Percentiles rank a stretch among this genome's conserved stretches.
These are phyloP conservation scores for Drosophila burlai DNA, from an alignment of 1,140 invertebrate genomes.

Conservation along the genomic window DNA sequence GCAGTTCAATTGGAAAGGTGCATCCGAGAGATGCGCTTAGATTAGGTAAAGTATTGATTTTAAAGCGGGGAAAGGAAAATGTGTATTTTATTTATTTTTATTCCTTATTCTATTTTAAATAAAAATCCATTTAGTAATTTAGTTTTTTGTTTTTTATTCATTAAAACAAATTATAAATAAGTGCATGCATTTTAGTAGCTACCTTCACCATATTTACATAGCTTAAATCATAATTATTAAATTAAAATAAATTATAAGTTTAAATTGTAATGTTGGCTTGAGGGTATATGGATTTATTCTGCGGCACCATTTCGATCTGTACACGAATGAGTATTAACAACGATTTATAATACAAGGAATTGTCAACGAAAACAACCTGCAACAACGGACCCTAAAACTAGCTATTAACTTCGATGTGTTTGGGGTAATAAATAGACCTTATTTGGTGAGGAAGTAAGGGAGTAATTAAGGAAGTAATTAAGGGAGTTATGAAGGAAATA, in stretches of 20 bases:
- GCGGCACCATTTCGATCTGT: slow-evolving; percentile 70
- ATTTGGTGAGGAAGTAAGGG: slow-evolving; percentile 1
- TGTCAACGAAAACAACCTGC: slow-evolving; percentile 56
- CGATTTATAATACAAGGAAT: slow-evolving; percentile 49
- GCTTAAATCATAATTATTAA: slow-evolving; percentile 41
- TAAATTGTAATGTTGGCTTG: slow-evolving; percentile 20
- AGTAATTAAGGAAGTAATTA: slow-evolving; percentile 5
- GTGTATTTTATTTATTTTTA: neutral
- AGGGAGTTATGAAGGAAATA: neutral
- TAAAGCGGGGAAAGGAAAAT: neutral
- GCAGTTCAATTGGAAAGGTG: slow-evolving; percentile 19
- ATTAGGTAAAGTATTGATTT: neutral
- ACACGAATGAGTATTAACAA: slow-evolving; percentile 62
- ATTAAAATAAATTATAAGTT: slow-evolving; percentile 30
- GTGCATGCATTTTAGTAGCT: slow-evolving; percentile 31
- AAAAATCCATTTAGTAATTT: neutral
- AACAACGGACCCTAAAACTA: slow-evolving; percentile 41
- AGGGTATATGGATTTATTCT: slow-evolving; percentile 16
- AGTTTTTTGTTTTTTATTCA: slow-evolving; percentile 5
- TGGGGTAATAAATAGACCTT: too few relatives aligned
- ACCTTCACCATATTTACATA: slow-evolving; percentile 49
- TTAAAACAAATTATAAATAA: slow-evolving; percentile 35
- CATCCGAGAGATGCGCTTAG: slow-evolving; percentile 16
- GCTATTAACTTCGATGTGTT: slow-evolving; percentile 38
- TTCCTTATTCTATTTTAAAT: neutral